Conservation (phyloP, 2,113 vertebrate genomes). For the Stigmatopora nigra region DNA sequence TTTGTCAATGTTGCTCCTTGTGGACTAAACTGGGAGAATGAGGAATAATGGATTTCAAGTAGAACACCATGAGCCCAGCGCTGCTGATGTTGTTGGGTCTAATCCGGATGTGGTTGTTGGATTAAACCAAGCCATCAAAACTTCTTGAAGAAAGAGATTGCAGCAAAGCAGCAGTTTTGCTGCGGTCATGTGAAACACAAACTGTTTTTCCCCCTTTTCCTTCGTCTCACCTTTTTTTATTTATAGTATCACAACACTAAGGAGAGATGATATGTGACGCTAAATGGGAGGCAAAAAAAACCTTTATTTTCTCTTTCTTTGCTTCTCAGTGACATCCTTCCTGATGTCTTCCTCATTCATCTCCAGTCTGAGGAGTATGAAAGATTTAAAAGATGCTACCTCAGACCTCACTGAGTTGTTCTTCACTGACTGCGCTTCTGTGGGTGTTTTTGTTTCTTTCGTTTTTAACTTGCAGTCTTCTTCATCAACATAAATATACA, state of each 20-base stretch:
- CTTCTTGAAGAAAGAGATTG: slow-evolving; percentile 5
- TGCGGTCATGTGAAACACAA: background rate
- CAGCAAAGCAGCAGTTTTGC: slow-evolving; percentile 8
- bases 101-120: background rate
- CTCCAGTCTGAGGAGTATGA: slow-evolving; percentile 45
- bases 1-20: slow-evolving; percentile 40
- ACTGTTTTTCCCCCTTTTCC: background rate
- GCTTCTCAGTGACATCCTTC: slow-evolving; percentile 5
- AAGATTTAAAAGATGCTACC: slow-evolving; percentile 49
- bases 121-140: slow-evolving; percentile 22
- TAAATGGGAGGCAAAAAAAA: slow-evolving; percentile 3
- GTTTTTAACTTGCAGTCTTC: slow-evolving; percentile 25
- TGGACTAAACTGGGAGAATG: slow-evolving; percentile 30
- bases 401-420: slow-evolving; percentile 13
- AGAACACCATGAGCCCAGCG: background rate
- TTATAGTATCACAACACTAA: slow-evolving; percentile 51
- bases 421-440: slow-evolving; percentile 19
- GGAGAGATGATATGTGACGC: slow-evolving; percentile 6
- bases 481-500: slow-evolving; percentile 8
- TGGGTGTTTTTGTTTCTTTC: background rate
- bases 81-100: background rate
- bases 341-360: slow-evolving; percentile 53
- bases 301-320: background rate
- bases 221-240: slow-evolving; percentile 45
- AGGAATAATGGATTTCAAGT: background rate